phyloP scores from a whole-genome alignment of 2,797 vertebrate species.

The Pteronotus mesoamericanus region DNA sequence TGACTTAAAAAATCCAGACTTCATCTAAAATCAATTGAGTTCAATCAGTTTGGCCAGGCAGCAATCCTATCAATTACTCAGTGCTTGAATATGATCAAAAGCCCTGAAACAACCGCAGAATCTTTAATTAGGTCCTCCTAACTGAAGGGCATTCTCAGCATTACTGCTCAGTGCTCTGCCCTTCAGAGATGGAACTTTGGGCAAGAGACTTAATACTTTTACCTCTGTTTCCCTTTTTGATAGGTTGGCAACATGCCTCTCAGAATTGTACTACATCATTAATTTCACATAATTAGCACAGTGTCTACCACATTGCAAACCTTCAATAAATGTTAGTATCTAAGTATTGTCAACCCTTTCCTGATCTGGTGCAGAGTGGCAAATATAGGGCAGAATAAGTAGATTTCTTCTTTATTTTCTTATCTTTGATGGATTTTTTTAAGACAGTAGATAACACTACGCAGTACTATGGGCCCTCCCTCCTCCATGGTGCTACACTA shows the following conservation, averaged over 20 bases:
- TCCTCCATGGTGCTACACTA: background rate
- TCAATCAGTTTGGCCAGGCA: background rate
- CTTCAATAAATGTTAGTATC: background rate
- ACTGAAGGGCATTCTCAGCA: background rate
- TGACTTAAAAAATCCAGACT: background rate
- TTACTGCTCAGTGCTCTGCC: background rate
- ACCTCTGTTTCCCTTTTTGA: slow-evolving; percentile 3
- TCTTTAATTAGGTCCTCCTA: background rate
- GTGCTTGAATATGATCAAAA: background rate
- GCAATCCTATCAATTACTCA: background rate
- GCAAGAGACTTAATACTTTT: background rate
- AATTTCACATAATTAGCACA: background rate
- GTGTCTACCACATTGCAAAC: background rate
- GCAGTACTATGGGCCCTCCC: no score
- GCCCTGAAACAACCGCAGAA: background rate
- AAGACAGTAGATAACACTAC: background rate
- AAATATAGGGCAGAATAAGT: background rate
- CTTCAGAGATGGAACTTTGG: background rate
- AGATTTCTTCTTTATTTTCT: background rate
- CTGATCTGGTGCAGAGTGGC: background rate
- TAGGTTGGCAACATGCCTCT: background rate
- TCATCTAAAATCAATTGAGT: background rate
- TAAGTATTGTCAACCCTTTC: slow-evolving; percentile 15
- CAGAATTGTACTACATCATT: background rate
- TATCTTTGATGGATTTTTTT: background rate